A percentile compares a stretch with the other conserved stretches of the same genome.
Evolutionary conservation across 2,113 vertebrate genomes (phyloP).

Genomic region (Genyomyrus donnyi): DNA sequence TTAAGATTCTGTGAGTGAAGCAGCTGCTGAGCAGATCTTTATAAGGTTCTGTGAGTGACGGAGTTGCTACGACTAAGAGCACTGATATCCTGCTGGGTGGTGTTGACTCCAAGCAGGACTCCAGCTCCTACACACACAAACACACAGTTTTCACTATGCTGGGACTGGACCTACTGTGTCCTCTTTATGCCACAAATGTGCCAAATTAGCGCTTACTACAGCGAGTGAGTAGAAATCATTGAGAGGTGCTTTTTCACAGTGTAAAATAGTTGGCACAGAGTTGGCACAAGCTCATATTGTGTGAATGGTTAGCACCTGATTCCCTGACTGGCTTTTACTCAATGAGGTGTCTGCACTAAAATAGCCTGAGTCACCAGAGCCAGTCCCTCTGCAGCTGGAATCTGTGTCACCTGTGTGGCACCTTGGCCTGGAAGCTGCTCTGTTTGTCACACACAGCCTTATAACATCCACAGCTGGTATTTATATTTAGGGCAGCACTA

Average conservation of each 20-base stretch:
- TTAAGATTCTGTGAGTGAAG: neutral
- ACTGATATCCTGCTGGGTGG: neutral
- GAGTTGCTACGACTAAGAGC: neutral
- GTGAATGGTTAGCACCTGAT: conserved; percentile 1
- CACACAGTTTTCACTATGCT: neutral
- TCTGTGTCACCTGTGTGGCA: conserved; percentile 1
- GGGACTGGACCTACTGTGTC: neutral
- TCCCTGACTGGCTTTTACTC: neutral
- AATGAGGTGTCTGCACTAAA: conserved; percentile 4
- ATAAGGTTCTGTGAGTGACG: neutral
- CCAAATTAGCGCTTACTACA: neutral
- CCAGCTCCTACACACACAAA: neutral
- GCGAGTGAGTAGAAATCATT: neutral
- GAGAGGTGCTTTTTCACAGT: conserved; percentile 2
- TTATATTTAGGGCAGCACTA: neutral
- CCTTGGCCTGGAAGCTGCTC: neutral
- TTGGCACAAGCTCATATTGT: neutral
- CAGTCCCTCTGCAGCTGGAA: conserved; percentile 4
- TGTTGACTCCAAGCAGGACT: neutral
- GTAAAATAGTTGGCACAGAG: neutral
- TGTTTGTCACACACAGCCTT: neutral
- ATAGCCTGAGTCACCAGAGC: neutral
- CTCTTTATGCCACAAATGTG: neutral
- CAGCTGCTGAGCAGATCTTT: neutral
- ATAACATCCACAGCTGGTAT: neutral